Conservation (phyloP, 2,888 invertebrate species). For the Zonitis immaculata region DNA sequence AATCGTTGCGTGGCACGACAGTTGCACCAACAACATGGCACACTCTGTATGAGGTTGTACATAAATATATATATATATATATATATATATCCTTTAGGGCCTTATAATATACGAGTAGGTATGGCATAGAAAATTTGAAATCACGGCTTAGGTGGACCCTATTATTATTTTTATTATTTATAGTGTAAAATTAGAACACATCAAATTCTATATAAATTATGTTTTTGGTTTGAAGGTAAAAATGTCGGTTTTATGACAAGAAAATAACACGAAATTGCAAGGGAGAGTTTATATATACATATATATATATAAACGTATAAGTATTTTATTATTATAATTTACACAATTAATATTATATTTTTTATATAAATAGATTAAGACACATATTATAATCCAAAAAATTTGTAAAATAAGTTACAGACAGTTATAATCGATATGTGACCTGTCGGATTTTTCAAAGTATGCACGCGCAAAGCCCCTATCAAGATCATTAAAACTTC, state of each 20-base stretch:
- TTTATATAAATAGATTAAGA: too few species aligned
- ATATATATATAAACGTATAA: too few species aligned
- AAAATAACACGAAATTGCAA: slow-evolving; percentile 20
- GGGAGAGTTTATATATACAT: neutral
- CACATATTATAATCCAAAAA: neutral
- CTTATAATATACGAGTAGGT: slow-evolving; percentile 13
- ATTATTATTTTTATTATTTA: slow-evolving; percentile 21
- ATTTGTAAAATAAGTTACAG: neutral
- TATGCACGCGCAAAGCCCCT: slow-evolving; percentile 17
- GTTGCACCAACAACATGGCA: slow-evolving; percentile 19
- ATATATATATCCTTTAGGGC: slow-evolving; percentile 14
- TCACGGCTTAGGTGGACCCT: slow-evolving; percentile 14
- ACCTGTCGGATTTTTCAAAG: slow-evolving; percentile 11
- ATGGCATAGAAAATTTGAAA: slow-evolving; percentile 17
- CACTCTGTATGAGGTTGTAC: slow-evolving; percentile 8
- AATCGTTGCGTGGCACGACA: slow-evolving; percentile 21
- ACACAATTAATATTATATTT: too few species aligned
- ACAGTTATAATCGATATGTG: slow-evolving; percentile 17
- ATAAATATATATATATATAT: neutral
- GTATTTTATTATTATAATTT: too few species aligned
- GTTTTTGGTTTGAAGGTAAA: slow-evolving; percentile 9
- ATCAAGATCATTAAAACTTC: slow-evolving; percentile 22
- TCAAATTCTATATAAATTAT: slow-evolving; percentile 14
- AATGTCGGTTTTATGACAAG: slow-evolving; percentile 13
- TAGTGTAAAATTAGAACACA: slow-evolving; percentile 20